Base-by-base conservation (phyloP, 2,797 vertebrate genomes). In the Cuniculus paca region DNA sequence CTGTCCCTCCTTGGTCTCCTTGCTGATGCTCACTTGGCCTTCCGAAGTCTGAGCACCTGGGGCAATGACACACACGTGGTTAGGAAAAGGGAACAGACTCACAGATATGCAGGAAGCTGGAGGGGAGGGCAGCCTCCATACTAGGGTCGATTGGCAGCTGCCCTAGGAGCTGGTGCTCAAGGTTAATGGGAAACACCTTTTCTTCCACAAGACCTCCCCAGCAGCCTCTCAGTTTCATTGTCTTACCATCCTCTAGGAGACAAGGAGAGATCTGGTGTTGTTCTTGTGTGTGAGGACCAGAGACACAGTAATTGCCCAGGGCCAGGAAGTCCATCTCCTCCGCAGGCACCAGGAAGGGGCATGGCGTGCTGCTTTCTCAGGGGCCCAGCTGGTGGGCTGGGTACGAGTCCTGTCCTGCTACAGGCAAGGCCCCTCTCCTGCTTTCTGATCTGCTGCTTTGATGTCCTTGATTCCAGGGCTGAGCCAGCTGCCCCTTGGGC, bases 21-120 rank as follows among this genome's bases (percentile, higher is more conserved):
- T 94, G 88, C 68, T 75, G 9, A 5, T 9, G 39, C 77, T 94
- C 45, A 24, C 65, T 92, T 75, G 83, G 54, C 74, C 54, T 97
- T 79, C 83, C 87, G 78, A 91, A 91, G 39, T 81, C 75, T 52
- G n/a, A 81, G n/a, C 22, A 90, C 80, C 97, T 75, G 48, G 39
- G 87, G 84, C 81, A 50, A 11, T 1, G 68, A 20, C 75, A 81
- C 93, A 86, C 52, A 68, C 96, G 95, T 70, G 45, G n/a, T 24
- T 28, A 4, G 63, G 54, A 74, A 83, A 90, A 92, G 70, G 81
- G 54, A 39, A 48, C 13, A 9, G 36, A 79, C 48, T 86, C 81
- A 56, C 89, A 95, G 93, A 84, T 28, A 81, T 28, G 10, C 24
- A 36, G 87, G 42, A 8, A 26, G 63, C 14, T 1, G 65, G n/a